phyloP scores from a whole-genome alignment of 2,113 vertebrate genomes.

The Bathybates hornii region DNA sequence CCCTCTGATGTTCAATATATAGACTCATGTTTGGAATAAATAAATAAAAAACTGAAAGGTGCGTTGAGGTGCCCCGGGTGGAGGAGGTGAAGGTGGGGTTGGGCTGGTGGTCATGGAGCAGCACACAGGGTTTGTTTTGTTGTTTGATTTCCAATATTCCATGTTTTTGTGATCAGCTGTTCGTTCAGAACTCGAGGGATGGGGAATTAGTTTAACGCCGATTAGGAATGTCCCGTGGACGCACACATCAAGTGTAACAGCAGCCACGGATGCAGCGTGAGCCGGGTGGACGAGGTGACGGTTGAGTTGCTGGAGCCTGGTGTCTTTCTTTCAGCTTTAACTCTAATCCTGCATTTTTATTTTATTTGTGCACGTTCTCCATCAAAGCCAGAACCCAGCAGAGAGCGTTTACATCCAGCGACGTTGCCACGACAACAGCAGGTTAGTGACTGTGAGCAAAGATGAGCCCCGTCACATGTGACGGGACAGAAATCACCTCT shows the following conservation, averaged over 20 bases:
- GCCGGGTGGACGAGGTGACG: background rate
- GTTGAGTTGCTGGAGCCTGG: background rate
- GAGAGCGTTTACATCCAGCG: background rate
- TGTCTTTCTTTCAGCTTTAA: background rate
- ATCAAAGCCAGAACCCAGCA: background rate
- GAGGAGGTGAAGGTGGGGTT: background rate
- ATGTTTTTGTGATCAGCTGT: background rate
- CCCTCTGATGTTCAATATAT: constrained; percentile 69
- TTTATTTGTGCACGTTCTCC: background rate
- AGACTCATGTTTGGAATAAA: constrained; percentile 69
- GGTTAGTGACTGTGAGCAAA: background rate
- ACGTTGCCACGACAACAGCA: background rate
- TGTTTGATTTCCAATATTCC: background rate
- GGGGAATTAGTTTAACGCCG: rapidly evolving
- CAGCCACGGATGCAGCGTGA: background rate
- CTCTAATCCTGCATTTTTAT: background rate
- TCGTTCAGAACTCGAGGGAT: background rate
- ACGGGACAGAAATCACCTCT: background rate
- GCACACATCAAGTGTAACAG: background rate
- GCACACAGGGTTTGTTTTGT: background rate
- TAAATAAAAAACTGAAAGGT: background rate
- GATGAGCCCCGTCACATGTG: background rate
- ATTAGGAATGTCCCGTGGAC: background rate
- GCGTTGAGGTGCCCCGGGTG: background rate
- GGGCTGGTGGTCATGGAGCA: background rate